Percentiles rank a stretch among this genome's conserved stretches.
Conservation (phyloP, 2,797 vertebrate species). For the Pagetopsis macropterus region DNA sequence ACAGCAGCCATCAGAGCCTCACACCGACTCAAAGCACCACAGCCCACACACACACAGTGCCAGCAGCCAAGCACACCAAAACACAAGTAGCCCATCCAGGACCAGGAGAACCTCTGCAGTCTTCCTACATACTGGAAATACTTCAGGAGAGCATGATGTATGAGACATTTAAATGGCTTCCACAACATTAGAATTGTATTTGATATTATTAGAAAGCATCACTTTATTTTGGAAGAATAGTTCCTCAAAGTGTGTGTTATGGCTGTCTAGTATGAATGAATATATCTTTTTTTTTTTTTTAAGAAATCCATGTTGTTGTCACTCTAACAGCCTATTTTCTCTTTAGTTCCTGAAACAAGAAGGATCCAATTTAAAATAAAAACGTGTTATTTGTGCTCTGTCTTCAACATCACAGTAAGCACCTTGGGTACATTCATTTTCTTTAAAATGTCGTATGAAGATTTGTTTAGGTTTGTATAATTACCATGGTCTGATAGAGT, state of each 20-base stretch:
- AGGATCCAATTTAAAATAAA: too few species aligned
- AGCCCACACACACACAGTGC: constrained; percentile 54
- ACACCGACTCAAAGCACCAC: constrained; percentile 46
- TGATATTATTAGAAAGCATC: neutral
- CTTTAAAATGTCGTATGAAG: too few species aligned
- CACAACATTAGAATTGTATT: neutral
- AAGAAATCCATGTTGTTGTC: too few species aligned
- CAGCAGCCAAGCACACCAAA: constrained; percentile 69
- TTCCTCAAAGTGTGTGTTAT: neutral
- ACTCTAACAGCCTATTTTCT: neutral
- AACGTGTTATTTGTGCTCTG: too few species aligned
- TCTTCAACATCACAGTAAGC: too few species aligned
- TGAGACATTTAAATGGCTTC: neutral
- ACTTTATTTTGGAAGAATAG: neutral
- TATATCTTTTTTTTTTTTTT: too few species aligned
- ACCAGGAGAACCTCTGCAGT: constrained; percentile 36
- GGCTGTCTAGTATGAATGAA: neutral
- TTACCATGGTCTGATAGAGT: too few species aligned
- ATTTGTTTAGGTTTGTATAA: too few species aligned
- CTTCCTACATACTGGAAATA: constrained; percentile 48
- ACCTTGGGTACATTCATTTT: too few species aligned
- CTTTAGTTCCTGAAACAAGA: neutral
- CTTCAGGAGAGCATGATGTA: constrained; percentile 24
- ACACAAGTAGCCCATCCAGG: constrained; percentile 9
- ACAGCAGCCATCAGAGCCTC: constrained; percentile 64